Base-by-base conservation (phyloP, 2,797 vertebrate genomes). In the Notolepis coatsorum region DNA sequence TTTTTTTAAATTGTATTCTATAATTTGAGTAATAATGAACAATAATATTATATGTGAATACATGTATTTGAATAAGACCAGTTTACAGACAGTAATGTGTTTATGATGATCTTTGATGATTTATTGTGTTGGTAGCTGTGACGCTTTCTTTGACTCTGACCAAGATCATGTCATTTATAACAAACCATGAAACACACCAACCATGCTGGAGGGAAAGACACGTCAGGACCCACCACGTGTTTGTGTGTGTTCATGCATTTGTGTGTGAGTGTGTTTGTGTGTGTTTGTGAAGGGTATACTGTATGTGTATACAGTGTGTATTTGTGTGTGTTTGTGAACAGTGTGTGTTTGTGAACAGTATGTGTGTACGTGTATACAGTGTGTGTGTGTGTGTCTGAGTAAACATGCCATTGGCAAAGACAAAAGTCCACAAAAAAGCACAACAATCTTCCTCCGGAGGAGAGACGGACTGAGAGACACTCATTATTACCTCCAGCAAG, bases 341-440 rank as follows among this genome's bases (percentile, higher is more conserved):
- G 37, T n/a, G 37, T 39, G 37, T 39, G 37, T 13, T 4, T 39
- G 37, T 39, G 12, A n/a, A n/a, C n/a, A 13, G 37, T 39, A n/a
- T 39, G 37, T 17, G n/a, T n/a, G n/a, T n/a, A n/a, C n/a, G n/a
- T n/a, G n/a, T n/a, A n/a, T n/a, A n/a, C n/a, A 10, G 13, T 15
- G n/a, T 28, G 20, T 25, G 42, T 33, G 43, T 17, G 23, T 17
- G 13, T 6, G n/a, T 63, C 49, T 69, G 71, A 72, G 69, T 71
- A 72, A 87, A 81, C 31, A 61, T 47, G 79, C 83, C 77, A 12
- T n/a, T 71, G 59, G 78, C 79, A 75, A 72, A 81, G 64, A 80
- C 65, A 74, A 73, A 71, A 33, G 48, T n/a, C n/a, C 71, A 66
- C 56, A 55, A 52, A 61, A 79, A 55, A 62, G 61, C 33, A 65